Evolutionary conservation across 2,888 invertebrate species (phyloP).

Genomic region (Cephus runcator): DNA sequence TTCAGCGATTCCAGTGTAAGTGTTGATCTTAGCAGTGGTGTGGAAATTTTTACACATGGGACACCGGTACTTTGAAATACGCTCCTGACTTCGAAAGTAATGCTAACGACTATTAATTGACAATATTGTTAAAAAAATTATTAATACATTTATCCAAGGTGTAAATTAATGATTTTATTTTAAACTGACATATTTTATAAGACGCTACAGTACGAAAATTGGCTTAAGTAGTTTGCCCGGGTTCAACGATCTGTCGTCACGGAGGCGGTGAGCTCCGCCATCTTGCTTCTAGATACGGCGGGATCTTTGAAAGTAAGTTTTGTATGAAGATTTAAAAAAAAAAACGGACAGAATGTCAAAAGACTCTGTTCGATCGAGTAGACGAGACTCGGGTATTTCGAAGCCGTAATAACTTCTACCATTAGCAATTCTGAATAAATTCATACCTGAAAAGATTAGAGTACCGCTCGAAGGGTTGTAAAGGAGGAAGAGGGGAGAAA

Average conservation of each 20-base stretch:
- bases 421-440: not conserved
- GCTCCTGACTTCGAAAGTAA: not conserved
- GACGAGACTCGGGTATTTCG: not conserved
- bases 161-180: not conserved
- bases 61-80: not conserved
- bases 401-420: not conserved
- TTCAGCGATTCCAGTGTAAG: not conserved
- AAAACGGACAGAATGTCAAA: not conserved
- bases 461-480: not conserved
- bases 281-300: constrained; percentile 40
- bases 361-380: not conserved
- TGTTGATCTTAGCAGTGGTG: not conserved
- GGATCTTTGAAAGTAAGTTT: constrained; percentile 11
- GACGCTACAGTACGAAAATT: constrained; percentile 10
- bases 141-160: not conserved
- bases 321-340: not conserved
- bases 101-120: not conserved
- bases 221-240: constrained; percentile 35
- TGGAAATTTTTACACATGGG: not conserved
- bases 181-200: not conserved
- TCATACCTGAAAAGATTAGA: not conserved
- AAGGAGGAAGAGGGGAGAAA: not conserved
- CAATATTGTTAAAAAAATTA: not conserved
- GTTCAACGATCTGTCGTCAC: constrained; percentile 57
- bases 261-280: constrained; percentile 44